phyloP scores from a whole-genome alignment of 2,888 invertebrate species.

The Lasioglossum leucozonium region DNA sequence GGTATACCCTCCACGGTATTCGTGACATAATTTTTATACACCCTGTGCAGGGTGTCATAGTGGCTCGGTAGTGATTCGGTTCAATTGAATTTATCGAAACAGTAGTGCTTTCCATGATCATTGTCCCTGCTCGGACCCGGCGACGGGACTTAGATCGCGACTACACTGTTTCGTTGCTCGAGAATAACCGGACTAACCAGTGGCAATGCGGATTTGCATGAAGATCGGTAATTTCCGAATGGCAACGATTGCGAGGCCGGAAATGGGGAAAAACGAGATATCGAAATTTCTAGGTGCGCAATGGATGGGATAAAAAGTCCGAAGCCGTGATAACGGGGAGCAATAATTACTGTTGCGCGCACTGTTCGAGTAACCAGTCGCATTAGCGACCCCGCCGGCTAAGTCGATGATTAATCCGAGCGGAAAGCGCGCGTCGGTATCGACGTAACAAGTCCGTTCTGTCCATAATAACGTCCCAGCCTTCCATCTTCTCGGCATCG shows the following conservation, averaged over 20 bases:
- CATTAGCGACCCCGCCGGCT: constrained; percentile 47
- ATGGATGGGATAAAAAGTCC: constrained; percentile 22
- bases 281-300: background rate
- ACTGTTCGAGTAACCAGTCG: constrained; percentile 56
- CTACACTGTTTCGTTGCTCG: no score
- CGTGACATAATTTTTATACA: no score
- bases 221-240: background rate
- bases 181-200: background rate
- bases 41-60: no score
- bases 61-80: no score
- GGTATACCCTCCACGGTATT: no score
- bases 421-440: constrained; percentile 66
- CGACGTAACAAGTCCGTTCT: constrained; percentile 58
- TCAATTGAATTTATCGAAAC: no score
- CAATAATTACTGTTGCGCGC: constrained; percentile 53
- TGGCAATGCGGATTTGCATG: background rate
- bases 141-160: no score
- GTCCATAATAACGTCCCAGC: constrained; percentile 60
- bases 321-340: constrained; percentile 19
- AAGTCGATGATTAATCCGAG: constrained; percentile 66
- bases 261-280: background rate
- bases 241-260: background rate
- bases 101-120: no score
- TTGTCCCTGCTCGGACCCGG: no score
- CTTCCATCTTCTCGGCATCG: constrained; percentile 34